These are phyloP conservation scores for Excalfactoria chinensis DNA, from an alignment of 2,113 vertebrate genomes.

Conservation along the genomic window DNA sequence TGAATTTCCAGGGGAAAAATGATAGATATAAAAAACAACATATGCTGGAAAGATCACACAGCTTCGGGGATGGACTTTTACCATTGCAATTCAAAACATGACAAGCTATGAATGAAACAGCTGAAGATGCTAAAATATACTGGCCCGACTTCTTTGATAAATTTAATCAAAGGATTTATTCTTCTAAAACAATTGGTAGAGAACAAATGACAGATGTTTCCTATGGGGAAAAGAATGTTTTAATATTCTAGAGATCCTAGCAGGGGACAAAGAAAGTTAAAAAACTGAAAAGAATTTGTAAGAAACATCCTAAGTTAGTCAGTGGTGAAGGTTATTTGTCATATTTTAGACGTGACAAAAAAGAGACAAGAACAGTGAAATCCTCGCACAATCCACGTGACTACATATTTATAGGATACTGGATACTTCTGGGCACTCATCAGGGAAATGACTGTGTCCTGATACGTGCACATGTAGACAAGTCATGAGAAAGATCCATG, in stretches of 20 bases:
- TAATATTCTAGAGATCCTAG: conserved; percentile 61
- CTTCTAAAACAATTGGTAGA: background rate
- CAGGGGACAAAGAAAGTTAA: conserved; percentile 1
- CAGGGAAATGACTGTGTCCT: no score
- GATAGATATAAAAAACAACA: conserved; percentile 66
- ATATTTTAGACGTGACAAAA: background rate
- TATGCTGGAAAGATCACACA: conserved; percentile 60
- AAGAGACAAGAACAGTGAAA: background rate
- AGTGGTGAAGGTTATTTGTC: background rate
- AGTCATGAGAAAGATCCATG: background rate
- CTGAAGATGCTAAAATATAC: conserved; percentile 16
- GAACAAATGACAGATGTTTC: conserved; percentile 64
- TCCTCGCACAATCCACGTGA: background rate
- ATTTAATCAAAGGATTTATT: conserved; percentile 70
- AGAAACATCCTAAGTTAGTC: background rate
- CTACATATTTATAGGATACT: background rate
- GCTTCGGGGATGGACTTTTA: conserved; percentile 50
- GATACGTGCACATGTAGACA: background rate
- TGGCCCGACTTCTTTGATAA: conserved; percentile 28
- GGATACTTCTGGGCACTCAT: background rate
- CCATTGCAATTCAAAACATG: conserved; percentile 16
- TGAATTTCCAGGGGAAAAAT: conserved; percentile 21
- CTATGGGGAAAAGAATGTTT: conserved; percentile 25
- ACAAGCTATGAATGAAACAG: conserved; percentile 45
- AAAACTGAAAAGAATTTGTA: background rate